These are phyloP conservation scores for Cylloceria caligata DNA, from an alignment of 2,888 invertebrate species.

Conservation along the genomic window DNA sequence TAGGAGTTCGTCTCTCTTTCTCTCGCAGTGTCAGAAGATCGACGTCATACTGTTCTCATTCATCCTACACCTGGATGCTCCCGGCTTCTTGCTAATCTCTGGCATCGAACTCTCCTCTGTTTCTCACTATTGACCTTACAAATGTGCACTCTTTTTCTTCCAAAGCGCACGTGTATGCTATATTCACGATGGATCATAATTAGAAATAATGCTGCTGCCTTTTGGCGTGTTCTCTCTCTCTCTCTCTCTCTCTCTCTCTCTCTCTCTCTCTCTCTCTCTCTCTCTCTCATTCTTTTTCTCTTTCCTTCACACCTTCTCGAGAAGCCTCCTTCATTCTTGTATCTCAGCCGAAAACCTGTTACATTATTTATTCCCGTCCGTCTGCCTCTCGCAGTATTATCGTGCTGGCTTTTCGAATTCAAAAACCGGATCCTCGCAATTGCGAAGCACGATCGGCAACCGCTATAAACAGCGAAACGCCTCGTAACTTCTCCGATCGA, in stretches of 20 bases:
- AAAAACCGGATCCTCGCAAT: conserved; percentile 50
- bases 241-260: too few relatives aligned
- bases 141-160: not conserved
- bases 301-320: conserved; percentile 15
- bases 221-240: too few relatives aligned
- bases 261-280: not conserved
- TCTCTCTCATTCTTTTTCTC: not conserved
- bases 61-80: conserved; percentile 6
- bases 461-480: not conserved
- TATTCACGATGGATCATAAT: conserved; percentile 67
- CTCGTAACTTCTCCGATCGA: conserved; percentile 44
- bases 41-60: conserved; percentile 34
- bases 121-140: not conserved
- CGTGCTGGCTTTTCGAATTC: conserved; percentile 35
- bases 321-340: conserved; percentile 5
- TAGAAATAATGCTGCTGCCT: conserved; percentile 60
- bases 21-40: not conserved
- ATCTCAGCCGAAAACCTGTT: conserved; percentile 41
- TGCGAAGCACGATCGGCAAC: conserved; percentile 22
- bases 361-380: conserved; percentile 55
- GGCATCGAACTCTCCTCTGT: not conserved
- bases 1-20: too few relatives aligned
- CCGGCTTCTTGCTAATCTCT: not conserved
- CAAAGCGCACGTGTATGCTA: conserved; percentile 2
- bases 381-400: conserved; percentile 32